These are phyloP conservation scores for Hermodice carunculata DNA, from an alignment of 2,888 invertebrate species.

Conservation along the genomic window DNA sequence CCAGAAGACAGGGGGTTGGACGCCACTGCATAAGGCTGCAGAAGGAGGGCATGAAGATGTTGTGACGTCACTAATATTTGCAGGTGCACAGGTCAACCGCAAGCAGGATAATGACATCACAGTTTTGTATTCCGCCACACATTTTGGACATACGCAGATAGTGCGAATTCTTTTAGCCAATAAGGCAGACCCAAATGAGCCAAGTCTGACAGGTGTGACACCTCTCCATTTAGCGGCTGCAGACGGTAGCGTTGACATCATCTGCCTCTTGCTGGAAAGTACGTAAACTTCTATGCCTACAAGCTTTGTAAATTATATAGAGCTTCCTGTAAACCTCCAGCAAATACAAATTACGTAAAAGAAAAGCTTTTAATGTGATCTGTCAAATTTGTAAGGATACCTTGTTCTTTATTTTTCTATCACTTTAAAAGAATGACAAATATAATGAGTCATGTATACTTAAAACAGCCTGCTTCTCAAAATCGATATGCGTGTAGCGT, in stretches of 20 bases:
- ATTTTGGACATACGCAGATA: slow-evolving; percentile 21
- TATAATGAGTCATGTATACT: too few relatives aligned
- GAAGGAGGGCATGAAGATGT: slow-evolving; percentile 10
- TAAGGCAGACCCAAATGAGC: not conserved
- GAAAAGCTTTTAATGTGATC: too few relatives aligned
- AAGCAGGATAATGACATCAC: slow-evolving; percentile 15
- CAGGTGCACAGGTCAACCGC: slow-evolving; percentile 20
- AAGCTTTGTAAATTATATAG: too few relatives aligned
- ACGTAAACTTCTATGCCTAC: not conserved
- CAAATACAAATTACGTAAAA: too few relatives aligned
- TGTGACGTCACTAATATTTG: not conserved
- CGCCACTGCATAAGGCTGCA: slow-evolving; percentile 25
- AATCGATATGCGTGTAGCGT: too few relatives aligned
- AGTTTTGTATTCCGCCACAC: slow-evolving; percentile 21
- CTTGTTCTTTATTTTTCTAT: too few relatives aligned
- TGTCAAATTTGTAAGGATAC: too few relatives aligned
- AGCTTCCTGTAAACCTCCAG: too few relatives aligned
- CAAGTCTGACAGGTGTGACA: not conserved
- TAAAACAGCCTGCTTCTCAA: too few relatives aligned
- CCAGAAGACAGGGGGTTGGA: slow-evolving; percentile 21
- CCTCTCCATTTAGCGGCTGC: slow-evolving; percentile 23
- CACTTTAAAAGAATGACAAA: too few relatives aligned
- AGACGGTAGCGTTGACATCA: slow-evolving; percentile 14
- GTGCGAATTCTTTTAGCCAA: slow-evolving; percentile 1
- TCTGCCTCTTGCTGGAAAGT: slow-evolving; percentile 13